A percentile compares a stretch with the other conserved stretches of the same genome.
phyloP scores from a whole-genome alignment of 1,140 invertebrate species.

The Nephila pilipes region DNA sequence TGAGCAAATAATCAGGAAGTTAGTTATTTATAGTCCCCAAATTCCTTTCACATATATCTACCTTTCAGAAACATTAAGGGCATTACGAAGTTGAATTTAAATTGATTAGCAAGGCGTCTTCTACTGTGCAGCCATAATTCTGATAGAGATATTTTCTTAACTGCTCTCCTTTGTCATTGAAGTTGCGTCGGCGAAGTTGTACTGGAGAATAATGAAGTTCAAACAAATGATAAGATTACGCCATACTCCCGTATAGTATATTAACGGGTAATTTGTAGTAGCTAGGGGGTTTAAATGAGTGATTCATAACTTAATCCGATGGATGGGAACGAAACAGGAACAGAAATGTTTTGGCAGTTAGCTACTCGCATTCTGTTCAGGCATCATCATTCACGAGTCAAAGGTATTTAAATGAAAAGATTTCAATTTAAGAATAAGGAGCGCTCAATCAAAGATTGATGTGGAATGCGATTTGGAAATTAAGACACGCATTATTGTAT shows the following conservation, averaged over 20 bases:
- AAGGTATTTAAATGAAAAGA: neutral
- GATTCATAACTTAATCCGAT: slow-evolving; percentile 10
- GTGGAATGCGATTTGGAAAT: too few relatives aligned
- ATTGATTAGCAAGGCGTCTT: slow-evolving; percentile 41
- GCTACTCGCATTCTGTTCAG: neutral
- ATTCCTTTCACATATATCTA: slow-evolving; percentile 8
- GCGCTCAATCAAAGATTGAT: too few relatives aligned
- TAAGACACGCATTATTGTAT: too few relatives aligned
- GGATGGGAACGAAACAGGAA: neutral
- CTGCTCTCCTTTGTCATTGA: slow-evolving; percentile 31
- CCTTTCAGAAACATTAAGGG: slow-evolving; percentile 25
- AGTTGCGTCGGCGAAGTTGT: neutral
- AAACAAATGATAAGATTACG: slow-evolving; percentile 51
- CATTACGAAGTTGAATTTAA: slow-evolving; percentile 43
- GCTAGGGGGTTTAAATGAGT: slow-evolving; percentile 10
- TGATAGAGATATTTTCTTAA: slow-evolving; percentile 58
- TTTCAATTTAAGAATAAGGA: neutral
- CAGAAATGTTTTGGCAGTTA: neutral
- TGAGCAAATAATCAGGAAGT: slow-evolving; percentile 48
- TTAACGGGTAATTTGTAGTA: slow-evolving; percentile 43
- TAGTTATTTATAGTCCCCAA: slow-evolving; percentile 35
- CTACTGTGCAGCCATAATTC: slow-evolving; percentile 28
- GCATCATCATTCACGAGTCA: neutral
- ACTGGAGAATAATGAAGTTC: slow-evolving; percentile 49
- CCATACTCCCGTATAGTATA: neutral